A percentile compares a stretch with the other conserved stretches of the same genome.
phyloP scores from a whole-genome alignment of 1,140 invertebrate genomes.

The Euwallacea fornicatus region DNA sequence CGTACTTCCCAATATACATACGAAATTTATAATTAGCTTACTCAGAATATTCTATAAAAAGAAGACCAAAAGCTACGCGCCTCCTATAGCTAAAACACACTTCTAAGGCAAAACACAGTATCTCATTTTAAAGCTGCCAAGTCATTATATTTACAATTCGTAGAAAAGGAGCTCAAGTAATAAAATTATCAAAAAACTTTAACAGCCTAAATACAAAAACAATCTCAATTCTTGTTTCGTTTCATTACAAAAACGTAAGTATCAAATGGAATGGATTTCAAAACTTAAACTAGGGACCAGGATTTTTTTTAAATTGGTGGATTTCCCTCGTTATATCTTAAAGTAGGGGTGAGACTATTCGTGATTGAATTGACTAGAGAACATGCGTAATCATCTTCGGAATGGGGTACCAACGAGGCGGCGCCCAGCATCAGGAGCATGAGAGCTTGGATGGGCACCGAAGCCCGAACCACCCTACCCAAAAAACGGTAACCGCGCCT shows the following conservation, averaged over 20 bases:
- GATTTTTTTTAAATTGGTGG: conserved; percentile 71
- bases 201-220: conserved; percentile 29
- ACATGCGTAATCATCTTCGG: conserved; percentile 83
- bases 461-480: conserved; percentile 82
- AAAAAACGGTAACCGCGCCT: conserved; percentile 78
- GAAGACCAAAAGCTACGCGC: conserved; percentile 20
- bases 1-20: conserved; percentile 50
- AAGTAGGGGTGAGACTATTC: conserved; percentile 78
- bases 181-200: conserved; percentile 40
- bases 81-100: neutral
- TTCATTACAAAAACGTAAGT: conserved; percentile 9
- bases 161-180: conserved; percentile 31
- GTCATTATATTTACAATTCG: conserved; percentile 29
- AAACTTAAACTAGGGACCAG: conserved; percentile 20
- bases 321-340: conserved; percentile 85
- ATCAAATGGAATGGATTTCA: conserved; percentile 45
- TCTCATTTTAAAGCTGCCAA: conserved; percentile 30
- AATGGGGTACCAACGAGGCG: conserved; percentile 81
- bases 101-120: conserved; percentile 7
- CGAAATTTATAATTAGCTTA: conserved; percentile 34
- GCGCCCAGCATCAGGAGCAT: conserved; percentile 86
- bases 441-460: conserved; percentile 87
- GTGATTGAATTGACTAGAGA: conserved; percentile 80
- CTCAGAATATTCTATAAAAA: conserved; percentile 37
- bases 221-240: conserved; percentile 14